Percentiles rank a stretch among this genome's conserved stretches.
phyloP scores from a whole-genome alignment of 2,113 vertebrate species.

The Noctilio leporinus region DNA sequence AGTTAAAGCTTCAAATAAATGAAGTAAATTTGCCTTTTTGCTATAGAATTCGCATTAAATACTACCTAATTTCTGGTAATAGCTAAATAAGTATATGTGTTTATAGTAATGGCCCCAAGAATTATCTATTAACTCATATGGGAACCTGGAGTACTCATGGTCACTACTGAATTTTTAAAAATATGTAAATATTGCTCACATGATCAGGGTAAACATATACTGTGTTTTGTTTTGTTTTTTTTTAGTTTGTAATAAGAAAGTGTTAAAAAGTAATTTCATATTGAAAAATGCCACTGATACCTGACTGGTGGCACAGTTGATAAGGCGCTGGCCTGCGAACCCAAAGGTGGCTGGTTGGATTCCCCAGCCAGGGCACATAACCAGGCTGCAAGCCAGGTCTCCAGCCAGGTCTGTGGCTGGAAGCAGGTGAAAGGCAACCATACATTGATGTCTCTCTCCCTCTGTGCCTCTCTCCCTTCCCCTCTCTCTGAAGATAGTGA shows the following conservation, averaged over 20 bases:
- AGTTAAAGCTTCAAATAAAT: neutral
- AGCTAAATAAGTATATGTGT: neutral
- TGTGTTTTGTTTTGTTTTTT: neutral
- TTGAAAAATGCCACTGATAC: neutral
- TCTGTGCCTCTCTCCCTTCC: no score
- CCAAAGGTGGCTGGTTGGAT: no score
- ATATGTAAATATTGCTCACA: neutral
- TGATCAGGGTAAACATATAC: neutral
- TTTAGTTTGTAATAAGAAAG: neutral
- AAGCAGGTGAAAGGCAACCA: no score
- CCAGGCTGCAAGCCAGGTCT: no score
- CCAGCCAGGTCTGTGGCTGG: no score
- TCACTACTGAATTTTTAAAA: neutral
- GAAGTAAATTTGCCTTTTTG: neutral
- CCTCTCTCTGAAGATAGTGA: no score
- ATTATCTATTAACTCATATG: neutral
- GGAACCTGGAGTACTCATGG: neutral
- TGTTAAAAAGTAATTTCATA: neutral
- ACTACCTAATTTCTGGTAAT: neutral
- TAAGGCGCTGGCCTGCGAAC: no score
- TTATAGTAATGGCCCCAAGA: neutral
- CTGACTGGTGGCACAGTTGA: no score
- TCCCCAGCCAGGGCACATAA: no score
- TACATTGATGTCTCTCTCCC: no score
- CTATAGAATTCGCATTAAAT: neutral